phyloP scores from a whole-genome alignment of 2,797 vertebrate genomes.

The Spizella passerina region DNA sequence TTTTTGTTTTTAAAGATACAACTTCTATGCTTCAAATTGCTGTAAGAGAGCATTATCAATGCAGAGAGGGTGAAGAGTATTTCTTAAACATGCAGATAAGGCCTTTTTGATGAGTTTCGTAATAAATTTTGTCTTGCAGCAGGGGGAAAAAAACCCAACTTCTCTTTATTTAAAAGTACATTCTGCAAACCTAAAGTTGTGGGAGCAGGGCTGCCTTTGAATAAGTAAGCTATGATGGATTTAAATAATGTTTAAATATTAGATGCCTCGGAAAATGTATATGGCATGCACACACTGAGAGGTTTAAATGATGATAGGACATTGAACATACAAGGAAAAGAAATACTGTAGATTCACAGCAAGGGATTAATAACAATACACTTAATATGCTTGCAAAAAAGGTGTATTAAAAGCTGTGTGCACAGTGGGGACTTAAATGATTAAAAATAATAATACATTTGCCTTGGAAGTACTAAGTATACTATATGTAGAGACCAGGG shows the following conservation, averaged over 20 bases:
- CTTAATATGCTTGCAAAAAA: slow-evolving; percentile 34
- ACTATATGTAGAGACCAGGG: background rate
- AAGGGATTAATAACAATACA: slow-evolving; percentile 36
- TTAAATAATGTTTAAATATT: slow-evolving; percentile 42
- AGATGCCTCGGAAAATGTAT: slow-evolving; percentile 2
- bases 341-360: slow-evolving; percentile 16
- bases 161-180: slow-evolving; percentile 17
- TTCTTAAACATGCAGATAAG: background rate
- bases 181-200: slow-evolving; percentile 3
- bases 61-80: background rate
- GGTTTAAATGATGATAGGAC: slow-evolving; percentile 27
- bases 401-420: slow-evolving; percentile 24
- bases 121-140: background rate
- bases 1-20: background rate
- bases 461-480: slow-evolving; percentile 40
- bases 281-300: background rate
- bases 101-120: background rate
- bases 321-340: background rate
- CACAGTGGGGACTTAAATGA: slow-evolving; percentile 38
- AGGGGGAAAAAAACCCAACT: background rate
- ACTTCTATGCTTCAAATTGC: background rate
- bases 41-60: background rate
- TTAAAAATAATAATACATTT: slow-evolving; percentile 59
- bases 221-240: slow-evolving; percentile 17
- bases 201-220: slow-evolving; percentile 9